Evolutionary conservation across 64 coral and sea anemone species (phyloP), one percentile per base, ranked within the genome.

Genomic region (Pachyseris speciosa): DNA sequence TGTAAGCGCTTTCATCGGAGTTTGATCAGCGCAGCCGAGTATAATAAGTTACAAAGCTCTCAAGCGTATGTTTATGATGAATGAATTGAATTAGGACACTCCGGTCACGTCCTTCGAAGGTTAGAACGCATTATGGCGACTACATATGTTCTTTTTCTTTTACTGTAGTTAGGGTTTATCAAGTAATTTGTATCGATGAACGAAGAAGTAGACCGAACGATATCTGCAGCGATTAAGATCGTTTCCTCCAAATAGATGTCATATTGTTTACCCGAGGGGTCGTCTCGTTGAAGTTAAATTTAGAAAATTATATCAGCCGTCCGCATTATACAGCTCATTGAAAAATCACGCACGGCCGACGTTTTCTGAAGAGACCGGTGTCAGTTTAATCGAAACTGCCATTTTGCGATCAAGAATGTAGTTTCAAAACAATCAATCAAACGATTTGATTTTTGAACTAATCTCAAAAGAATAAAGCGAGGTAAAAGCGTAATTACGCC

Each of bases 251-350:
- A 9, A 63, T 61, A 39, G 53, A 61, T 8, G 77, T 81, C 15
- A 17, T 22, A 25, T 61, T 63, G 77, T 61, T 81, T 81, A 33
- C 33, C 22, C 3, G 8, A 24, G 6, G 7, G 52, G 33, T 41
- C 47, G 64, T 2, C 1, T 25, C 30, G 67, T 39, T n/a, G 5
- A 8, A 33, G 31, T 63, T 81, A 60, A 81, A 61, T 81, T 81
- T 81, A 81, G 77, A 81, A 58, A 63, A 37, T 81, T 61, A 81
- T 41, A 61, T 81, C 53, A 39, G 26, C 11, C 34, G 55, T 27
- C 49, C 49, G 6, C 12, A 11, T 55, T 59, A 41, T 17, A n/a
- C 2, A 31, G 20, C 67, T 39, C 32, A 19, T 37, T 70, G 11
- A 49, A 5, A 33, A 20, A 34, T 61, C 53, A 39, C 77, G 29